Base-by-base conservation (phyloP, 2,797 vertebrate species). In the Oceanodroma leucorhoa region DNA sequence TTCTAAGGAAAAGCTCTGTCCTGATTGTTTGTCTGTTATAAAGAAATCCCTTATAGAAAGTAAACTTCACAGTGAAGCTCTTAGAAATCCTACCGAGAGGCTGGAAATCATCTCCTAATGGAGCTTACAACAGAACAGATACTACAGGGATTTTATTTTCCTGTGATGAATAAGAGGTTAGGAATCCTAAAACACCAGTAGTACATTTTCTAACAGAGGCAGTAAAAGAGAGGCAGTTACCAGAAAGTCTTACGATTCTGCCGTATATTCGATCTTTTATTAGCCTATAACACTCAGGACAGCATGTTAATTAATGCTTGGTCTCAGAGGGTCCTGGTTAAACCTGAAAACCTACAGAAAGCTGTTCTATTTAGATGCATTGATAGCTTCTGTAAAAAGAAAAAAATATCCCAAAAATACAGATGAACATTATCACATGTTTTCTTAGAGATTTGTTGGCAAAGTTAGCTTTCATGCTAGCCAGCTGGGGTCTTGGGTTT, bases 81-180 rank as follows among this genome's bases (percentile, higher is more conserved):
- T 92, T 94, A 88, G 83, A 97, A 98, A 95, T 96, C 65, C 80
- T 84, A 65, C 92, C 94, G 97, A 97, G 96, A 97, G 83, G 80
- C 41, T 95, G 86, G 79, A 98, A 97, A 97, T 97, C 78, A 96
- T 96, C 90, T 94, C 84, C 90, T 96, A 97, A 93, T 92, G 91
- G 94, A 95, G 72, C 60, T 97, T 96, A 95, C 66, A 93, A 90
- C 82, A 92, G 87, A 95, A 86, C 29, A 90, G 89, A 73, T 80
- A 93, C 57, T 57, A 61, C 11, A 73, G 48, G 32, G 30, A 41
- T 94, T 96, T 94, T 85, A 72, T 87, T 96, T 96, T 94, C 54
- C 4, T 2, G 30, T 88, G 72, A 88, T 85, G 72, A 90, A 36
- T 75, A 84, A 75, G 84, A 92, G 84, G 51, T 90, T 92, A 95